Percentiles rank a stretch among this genome's conserved stretches.
phyloP scores from a whole-genome alignment of 2,888 invertebrate species.

The Agrochola macilenta region DNA sequence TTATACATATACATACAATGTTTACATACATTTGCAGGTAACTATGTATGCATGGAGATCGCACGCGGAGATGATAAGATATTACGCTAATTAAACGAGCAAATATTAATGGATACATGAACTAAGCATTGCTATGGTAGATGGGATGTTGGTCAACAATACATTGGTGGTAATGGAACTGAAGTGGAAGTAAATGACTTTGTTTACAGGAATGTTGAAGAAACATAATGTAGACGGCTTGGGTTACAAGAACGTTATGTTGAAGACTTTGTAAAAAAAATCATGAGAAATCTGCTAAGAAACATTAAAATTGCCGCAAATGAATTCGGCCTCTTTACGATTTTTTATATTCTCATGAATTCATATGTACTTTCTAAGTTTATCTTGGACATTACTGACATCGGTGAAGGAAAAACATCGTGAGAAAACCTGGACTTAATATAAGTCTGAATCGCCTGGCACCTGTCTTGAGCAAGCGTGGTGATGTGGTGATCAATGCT shows the following conservation, averaged over 20 bases:
- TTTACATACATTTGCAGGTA: conserved; percentile 25
- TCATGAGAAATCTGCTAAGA: neutral
- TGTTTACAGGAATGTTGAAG: neutral
- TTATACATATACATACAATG: neutral
- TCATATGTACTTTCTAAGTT: too few relatives aligned
- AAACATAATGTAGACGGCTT: neutral
- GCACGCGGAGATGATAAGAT: conserved; percentile 46
- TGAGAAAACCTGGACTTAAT: too few relatives aligned
- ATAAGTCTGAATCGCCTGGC: too few relatives aligned
- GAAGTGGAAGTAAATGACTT: too few relatives aligned
- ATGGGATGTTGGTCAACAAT: neutral
- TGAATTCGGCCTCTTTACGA: neutral
- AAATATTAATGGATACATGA: conserved; percentile 37
- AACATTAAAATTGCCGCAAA: neutral
- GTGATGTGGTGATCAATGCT: too few relatives aligned
- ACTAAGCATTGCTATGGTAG: neutral
- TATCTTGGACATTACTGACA: too few relatives aligned
- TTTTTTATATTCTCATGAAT: too few relatives aligned
- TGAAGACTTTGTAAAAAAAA: too few relatives aligned
- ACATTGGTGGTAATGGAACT: neutral
- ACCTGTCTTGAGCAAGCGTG: too few relatives aligned
- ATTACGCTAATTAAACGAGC: conserved; percentile 45
- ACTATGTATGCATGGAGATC: conserved; percentile 51
- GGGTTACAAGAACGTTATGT: neutral
- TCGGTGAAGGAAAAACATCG: too few relatives aligned